phyloP scores from a whole-genome alignment of 2,888 invertebrate genomes.

The Tolmerus cingulatus region DNA sequence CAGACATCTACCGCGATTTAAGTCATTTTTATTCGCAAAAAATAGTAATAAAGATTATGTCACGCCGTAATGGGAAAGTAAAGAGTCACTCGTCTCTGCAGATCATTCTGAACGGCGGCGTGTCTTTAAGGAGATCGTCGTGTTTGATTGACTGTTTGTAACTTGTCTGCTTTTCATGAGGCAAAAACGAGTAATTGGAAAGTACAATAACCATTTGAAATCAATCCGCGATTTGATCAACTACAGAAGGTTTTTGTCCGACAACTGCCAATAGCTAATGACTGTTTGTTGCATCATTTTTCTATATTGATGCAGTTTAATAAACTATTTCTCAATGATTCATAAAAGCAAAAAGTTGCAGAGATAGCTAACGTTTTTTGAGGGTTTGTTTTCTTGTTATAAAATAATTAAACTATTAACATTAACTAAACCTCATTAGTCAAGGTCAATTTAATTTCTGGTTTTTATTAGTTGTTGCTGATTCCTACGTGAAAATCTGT shows the following conservation, averaged over 20 bases:
- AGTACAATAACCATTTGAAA: not conserved
- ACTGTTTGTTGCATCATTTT: not conserved
- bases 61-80: not conserved
- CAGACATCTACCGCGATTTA: not conserved
- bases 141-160: not conserved
- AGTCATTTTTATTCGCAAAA: not conserved
- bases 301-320: not conserved
- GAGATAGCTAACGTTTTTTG: not conserved
- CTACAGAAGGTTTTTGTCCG: not conserved
- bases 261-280: not conserved
- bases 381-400: not conserved
- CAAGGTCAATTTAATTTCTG: no score
- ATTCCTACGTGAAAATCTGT: no score
- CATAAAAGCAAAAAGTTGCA: not conserved
- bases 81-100: not conserved
- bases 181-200: not conserved
- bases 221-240: not conserved
- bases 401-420: not conserved
- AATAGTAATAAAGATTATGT: not conserved
- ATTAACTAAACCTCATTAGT: not conserved
- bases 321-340: not conserved
- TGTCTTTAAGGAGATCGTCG: not conserved
- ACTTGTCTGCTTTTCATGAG: not conserved
- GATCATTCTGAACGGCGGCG: not conserved
- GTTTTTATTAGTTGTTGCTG: no score